These are phyloP conservation scores for Acipenser ruthenus DNA, from an alignment of 2,797 vertebrate genomes.

Conservation along the genomic window DNA sequence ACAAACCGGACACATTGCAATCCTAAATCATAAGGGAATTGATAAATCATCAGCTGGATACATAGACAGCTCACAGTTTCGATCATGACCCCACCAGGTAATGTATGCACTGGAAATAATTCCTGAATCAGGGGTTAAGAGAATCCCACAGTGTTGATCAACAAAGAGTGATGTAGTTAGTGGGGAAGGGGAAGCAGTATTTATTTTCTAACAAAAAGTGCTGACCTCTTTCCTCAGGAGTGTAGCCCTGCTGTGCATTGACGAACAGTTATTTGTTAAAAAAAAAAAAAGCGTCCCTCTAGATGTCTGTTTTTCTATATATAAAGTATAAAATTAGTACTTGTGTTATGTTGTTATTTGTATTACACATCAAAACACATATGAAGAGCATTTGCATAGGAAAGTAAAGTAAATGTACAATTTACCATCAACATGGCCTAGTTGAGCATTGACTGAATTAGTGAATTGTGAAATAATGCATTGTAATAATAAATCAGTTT, in stretches of 20 bases:
- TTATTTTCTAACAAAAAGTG: background rate
- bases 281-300: no score
- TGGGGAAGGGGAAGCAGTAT: slow-evolving; percentile 25
- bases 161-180: slow-evolving; percentile 30
- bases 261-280: background rate
- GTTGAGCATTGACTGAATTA: background rate
- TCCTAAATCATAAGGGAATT: no score
- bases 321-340: background rate
- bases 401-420: background rate
- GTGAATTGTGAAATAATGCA: background rate
- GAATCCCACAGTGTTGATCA: slow-evolving; percentile 40
- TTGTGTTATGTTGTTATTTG: background rate
- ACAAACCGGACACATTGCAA: no score
- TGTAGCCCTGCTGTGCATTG: background rate
- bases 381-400: background rate
- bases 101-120: background rate
- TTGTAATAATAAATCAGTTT: no score
- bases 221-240: slow-evolving; percentile 2
- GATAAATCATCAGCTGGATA: no score
- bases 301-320: no score
- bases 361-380: background rate
- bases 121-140: slow-evolving; percentile 19
- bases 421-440: background rate
- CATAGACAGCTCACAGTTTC: no score
- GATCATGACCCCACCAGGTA: no score